Evolutionary conservation across 2,888 invertebrate genomes (phyloP), one percentile per base, ranked within the genome.

Genomic region (Hirtodrosophila trivittata): DNA sequence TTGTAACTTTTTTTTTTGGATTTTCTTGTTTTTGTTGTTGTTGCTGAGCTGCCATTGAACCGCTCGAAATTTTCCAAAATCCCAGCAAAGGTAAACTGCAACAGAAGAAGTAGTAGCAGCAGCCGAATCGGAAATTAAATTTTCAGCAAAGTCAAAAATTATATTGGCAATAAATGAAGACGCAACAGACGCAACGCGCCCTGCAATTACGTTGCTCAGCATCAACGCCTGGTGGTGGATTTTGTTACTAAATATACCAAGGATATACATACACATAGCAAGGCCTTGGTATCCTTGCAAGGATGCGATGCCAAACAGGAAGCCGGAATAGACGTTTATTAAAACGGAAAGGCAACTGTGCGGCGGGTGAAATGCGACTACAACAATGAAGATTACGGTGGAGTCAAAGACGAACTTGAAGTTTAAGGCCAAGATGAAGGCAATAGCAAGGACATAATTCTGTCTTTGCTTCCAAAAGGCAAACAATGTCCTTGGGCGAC

Each of bases 301-400:
- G 73, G 26, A 38, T 52, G 66, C 57, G 74, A 54, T 45, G 50
- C 49, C 71, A 77, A 85, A 87, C 83, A 83, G 81, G 81, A 87
- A 85, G 81, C 83, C 83, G 86, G 86, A 86, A 85, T 85, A 82
- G 81, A 81, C 88, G 83, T 86, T 86, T 86, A 86, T 86, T 86
- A 86, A 86, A 86, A 86, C 88, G 86, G 86, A 86, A 86, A 85
- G 83, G 78, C 86, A 86, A 70, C 73, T 69, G 69, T 73, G 80
- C 73, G 83, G 86, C 77, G 66, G 56, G 66, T 41, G 28, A 37
- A 32, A 35, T 55, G 13, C 69, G 42, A 38, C 52, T 25, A 21
- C 52, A 37, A 25, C 38, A 35, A 37, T 42, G 38, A 10, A 30
- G 46, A 57, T 38, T 38, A n/a, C 45, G 13, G 13, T 18, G 49